A percentile compares a stretch with the other conserved stretches of the same genome.
Evolutionary conservation across 2,113 vertebrate genomes (phyloP).

Genomic region (Carassius auratus): DNA sequence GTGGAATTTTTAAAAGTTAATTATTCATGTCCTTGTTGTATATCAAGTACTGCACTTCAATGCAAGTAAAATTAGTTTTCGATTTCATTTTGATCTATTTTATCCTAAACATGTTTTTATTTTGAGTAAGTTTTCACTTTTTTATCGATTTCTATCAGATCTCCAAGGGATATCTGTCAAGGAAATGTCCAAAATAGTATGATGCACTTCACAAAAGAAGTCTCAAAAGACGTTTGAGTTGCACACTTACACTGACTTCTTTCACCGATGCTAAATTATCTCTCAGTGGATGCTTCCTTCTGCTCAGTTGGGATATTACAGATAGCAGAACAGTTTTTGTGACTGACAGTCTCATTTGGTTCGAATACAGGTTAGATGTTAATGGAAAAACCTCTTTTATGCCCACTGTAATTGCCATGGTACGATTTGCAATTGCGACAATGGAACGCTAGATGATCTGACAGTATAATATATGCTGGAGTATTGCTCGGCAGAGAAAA

Average conservation of each 20-base stretch:
- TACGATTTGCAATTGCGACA: slow-evolving; percentile 70
- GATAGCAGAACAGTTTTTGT: slow-evolving; percentile 67
- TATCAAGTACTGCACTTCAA: too few relatives aligned
- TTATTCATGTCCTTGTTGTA: too few relatives aligned
- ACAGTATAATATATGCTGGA: slow-evolving; percentile 31
- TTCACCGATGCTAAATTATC: not conserved
- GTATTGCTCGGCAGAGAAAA: too few relatives aligned
- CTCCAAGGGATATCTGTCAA: not conserved
- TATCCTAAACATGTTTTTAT: too few relatives aligned
- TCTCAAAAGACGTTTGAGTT: not conserved
- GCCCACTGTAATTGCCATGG: slow-evolving; percentile 71
- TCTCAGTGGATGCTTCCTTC: not conserved
- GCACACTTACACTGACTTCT: not conserved
- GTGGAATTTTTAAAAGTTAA: too few relatives aligned
- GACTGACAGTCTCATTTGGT: slow-evolving; percentile 79
- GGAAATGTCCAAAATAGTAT: not conserved
- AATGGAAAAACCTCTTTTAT: slow-evolving; percentile 74
- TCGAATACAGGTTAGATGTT: slow-evolving; percentile 73
- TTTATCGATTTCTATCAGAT: too few relatives aligned
- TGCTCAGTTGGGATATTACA: not conserved
- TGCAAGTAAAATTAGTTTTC: too few relatives aligned
- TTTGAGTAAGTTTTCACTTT: too few relatives aligned
- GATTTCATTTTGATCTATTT: too few relatives aligned
- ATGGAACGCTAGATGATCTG: slow-evolving; percentile 55
- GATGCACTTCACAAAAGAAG: not conserved